Conservation (phyloP, 2,888 invertebrate genomes). For the Euphydryas editha region DNA sequence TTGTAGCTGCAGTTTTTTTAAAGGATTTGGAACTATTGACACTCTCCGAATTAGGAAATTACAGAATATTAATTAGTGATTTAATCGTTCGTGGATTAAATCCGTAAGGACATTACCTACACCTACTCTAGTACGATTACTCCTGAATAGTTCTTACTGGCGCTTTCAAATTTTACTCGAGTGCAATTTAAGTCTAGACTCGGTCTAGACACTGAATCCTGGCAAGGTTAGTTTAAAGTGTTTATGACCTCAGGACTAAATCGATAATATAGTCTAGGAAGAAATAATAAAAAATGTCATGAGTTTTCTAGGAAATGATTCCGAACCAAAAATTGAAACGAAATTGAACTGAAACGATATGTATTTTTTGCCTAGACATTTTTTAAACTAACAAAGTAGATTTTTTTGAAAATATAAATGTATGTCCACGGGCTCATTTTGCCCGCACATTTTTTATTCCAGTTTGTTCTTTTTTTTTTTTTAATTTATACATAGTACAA, state of each 20-base stretch:
- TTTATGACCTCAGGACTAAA: constrained; percentile 48
- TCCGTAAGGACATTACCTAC: not conserved
- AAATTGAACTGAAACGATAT: constrained; percentile 8
- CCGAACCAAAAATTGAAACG: constrained; percentile 15
- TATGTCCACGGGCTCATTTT: too few species aligned
- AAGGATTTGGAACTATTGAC: constrained; percentile 4
- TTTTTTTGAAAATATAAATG: constrained; percentile 1
- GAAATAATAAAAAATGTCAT: constrained; percentile 15
- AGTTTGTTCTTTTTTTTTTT: too few species aligned
- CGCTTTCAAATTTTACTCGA: constrained; percentile 46
- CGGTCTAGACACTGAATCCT: constrained; percentile 66
- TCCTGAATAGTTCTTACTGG: constrained; percentile 14
- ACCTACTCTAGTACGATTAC: not conserved
- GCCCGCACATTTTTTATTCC: too few species aligned
- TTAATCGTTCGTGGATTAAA: not conserved
- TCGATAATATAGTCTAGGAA: constrained; percentile 43
- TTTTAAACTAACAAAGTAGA: constrained; percentile 6
- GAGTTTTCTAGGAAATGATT: constrained; percentile 11
- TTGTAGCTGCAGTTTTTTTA: constrained; percentile 19
- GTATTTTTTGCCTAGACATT: constrained; percentile 17
- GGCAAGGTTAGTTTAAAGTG: constrained; percentile 43
- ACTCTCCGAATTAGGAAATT: constrained; percentile 1
- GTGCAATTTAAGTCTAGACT: constrained; percentile 67
- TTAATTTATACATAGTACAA: too few species aligned
- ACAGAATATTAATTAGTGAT: not conserved